phyloP scores from a whole-genome alignment of 37 sponge, comb jelly and placozoan species.

The Ephydatia muelleri region DNA sequence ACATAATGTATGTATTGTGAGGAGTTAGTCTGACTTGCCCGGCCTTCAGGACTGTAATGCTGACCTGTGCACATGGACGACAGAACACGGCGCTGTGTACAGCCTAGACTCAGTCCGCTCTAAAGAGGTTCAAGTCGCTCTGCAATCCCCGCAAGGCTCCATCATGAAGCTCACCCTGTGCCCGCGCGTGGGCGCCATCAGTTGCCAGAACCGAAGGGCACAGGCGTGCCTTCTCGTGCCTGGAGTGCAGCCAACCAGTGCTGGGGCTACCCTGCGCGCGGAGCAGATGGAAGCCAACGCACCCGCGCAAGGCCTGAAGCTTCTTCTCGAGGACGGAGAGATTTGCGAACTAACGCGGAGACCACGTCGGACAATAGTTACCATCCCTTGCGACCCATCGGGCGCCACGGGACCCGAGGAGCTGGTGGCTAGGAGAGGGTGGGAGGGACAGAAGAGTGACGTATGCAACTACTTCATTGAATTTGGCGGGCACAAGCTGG shows the following conservation, averaged over 20 bases:
- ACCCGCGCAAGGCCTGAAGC: constrained; percentile 40
- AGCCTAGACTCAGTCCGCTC: constrained; percentile 21
- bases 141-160: constrained; percentile 33
- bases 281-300: constrained; percentile 43
- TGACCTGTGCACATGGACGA: constrained; percentile 13
- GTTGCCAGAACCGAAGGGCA: constrained; percentile 12
- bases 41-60: background rate
- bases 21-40: no score
- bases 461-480: constrained; percentile 63
- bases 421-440: constrained; percentile 14
- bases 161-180: constrained; percentile 34
- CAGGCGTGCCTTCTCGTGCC: constrained; percentile 9
- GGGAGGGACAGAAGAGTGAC: constrained; percentile 50
- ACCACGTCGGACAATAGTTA: constrained; percentile 51
- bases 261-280: background rate
- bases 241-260: constrained; percentile 25
- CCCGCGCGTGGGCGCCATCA: background rate
- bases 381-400: constrained; percentile 48
- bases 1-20: no score
- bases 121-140: constrained; percentile 6
- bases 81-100: constrained; percentile 25
- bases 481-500: constrained; percentile 41
- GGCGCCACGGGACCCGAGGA: background rate
- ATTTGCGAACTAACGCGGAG: constrained; percentile 56
- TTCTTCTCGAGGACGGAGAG: constrained; percentile 50